Evolutionary conservation across 2,113 vertebrate species (phyloP).

Genomic region (human): GRCh38 chr4:86499501-86500000

Average conservation of each 20-base stretch:
- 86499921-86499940: not conserved
- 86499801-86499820: not conserved
- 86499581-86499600: not conserved
- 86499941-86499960: not conserved
- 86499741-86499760: not conserved
- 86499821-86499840: not conserved
- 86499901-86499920: not conserved
- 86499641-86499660: not conserved
- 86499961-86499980: not conserved
- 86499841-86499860: not conserved
- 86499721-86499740: not conserved
- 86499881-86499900: not conserved
- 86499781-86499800: not conserved
- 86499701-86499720: not conserved
- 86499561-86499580: not conserved
- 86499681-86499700: conserved; percentile 1
- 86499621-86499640: not conserved
- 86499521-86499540: not conserved
- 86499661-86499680: not conserved
- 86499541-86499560: not conserved
- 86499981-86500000: not conserved
- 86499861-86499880: not conserved
- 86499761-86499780: not conserved
- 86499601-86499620: not conserved
- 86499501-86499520: not conserved